Conservation (phyloP, 2,797 vertebrate species). For the Poecilia picta region DNA sequence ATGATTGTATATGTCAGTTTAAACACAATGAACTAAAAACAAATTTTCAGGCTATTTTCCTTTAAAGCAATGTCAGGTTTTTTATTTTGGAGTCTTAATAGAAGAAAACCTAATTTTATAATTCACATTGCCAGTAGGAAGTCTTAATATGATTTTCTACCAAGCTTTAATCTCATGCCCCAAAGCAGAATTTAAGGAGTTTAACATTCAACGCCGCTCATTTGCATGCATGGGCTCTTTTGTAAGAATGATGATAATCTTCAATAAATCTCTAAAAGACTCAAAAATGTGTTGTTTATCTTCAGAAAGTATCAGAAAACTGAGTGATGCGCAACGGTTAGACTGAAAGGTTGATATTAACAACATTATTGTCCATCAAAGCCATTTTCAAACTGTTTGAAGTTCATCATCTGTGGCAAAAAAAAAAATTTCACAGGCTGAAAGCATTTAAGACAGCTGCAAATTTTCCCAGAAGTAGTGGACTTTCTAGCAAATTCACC, state of each 20-base stretch:
- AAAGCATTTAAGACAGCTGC: not conserved
- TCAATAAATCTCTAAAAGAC: not conserved
- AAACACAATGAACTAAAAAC: not conserved
- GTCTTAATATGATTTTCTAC: not conserved
- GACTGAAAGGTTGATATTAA: not conserved
- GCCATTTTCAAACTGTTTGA: not conserved
- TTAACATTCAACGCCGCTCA: not conserved
- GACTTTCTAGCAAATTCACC: not conserved
- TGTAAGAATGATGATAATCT: not conserved
- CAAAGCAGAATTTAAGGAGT: not conserved
- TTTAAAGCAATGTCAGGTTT: not conserved
- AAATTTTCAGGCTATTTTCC: not conserved
- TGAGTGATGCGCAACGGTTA: not conserved
- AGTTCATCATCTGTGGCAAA: not conserved
- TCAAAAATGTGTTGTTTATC: slow-evolving; percentile 1
- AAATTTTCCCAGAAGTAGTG: not conserved
- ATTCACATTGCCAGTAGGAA: not conserved
- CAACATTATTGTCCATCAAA: not conserved
- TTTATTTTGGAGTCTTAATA: not conserved
- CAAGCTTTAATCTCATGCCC: not conserved
- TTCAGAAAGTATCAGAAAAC: not conserved
- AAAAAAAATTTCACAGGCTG: not conserved
- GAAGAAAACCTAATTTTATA: not conserved
- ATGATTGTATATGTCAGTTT: not conserved
- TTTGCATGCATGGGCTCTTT: not conserved